phyloP scores from a whole-genome alignment of 2,797 vertebrate species.

The Orestias chungarensis region DNA sequence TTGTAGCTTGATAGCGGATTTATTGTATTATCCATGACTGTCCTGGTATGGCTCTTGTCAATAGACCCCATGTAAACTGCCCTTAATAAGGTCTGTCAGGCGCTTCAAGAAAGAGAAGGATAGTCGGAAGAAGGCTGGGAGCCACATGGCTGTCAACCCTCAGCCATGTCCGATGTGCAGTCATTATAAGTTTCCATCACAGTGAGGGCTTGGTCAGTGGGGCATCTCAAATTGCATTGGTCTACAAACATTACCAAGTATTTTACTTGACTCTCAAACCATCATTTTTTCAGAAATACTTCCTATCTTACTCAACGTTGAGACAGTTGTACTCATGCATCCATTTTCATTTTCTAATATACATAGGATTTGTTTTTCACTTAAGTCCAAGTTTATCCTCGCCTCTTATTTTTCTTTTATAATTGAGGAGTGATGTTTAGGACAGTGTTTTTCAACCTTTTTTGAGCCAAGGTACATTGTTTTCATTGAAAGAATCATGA shows the following conservation, averaged over 20 bases:
- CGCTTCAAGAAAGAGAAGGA: constrained; percentile 53
- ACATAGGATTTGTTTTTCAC: constrained; percentile 18
- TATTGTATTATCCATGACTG: constrained; percentile 65
- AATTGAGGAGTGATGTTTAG: constrained; percentile 62
- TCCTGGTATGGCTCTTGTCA: constrained; percentile 54
- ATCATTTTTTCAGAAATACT: constrained; percentile 48
- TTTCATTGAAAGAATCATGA: too few relatives aligned
- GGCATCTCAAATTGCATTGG: constrained; percentile 40
- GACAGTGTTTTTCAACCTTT: too few relatives aligned
- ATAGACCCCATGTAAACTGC: constrained; percentile 40
- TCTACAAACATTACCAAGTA: constrained; percentile 62
- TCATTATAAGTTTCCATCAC: constrained; percentile 66
- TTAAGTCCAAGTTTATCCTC: constrained; percentile 52
- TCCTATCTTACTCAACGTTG: constrained; percentile 17
- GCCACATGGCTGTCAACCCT: constrained; percentile 74
- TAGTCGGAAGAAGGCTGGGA: constrained; percentile 59
- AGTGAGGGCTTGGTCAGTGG: constrained; percentile 47
- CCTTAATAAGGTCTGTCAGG: constrained; percentile 71
- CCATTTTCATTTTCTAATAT: constrained; percentile 9
- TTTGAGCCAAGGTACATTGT: too few relatives aligned
- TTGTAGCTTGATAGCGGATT: constrained; percentile 30
- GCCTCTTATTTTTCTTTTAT: constrained; percentile 51
- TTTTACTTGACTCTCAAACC: constrained; percentile 48
- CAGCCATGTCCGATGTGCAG: constrained; percentile 70
- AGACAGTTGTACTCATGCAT: constrained; percentile 29